Evolutionary conservation across 2,113 vertebrate genomes (phyloP), one percentile per base, ranked within the genome.

Genomic region (Herpetotheres cachinnans): DNA sequence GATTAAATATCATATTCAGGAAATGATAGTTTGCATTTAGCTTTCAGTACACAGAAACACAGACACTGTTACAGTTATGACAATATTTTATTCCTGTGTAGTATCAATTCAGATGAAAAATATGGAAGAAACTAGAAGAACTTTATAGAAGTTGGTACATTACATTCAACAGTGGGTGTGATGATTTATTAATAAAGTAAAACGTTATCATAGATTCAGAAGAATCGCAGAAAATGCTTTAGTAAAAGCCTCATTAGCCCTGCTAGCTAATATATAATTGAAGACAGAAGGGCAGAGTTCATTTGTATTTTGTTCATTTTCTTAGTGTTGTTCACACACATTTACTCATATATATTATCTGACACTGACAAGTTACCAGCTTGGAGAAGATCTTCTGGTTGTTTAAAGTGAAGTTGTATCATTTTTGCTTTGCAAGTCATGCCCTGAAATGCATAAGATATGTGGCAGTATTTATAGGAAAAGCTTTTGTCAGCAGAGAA

Each of bases 1-100:
- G 32, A 97, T 96, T 94, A 93, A 97, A 97, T 94, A 85, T 66
- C 74, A 61, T 86, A 90, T 95, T 94, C 91, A 81, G 84, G 90
- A 97, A 97, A 95, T 62, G 38, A 76, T 59, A 85, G 63, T 90
- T 97, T 94, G 94, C 56, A 56, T 95, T 97, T 95, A 79, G 76
- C 74, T 97, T 93, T 74, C 84, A 79, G 76, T 87, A 95, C 80
- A 89, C 40, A 65, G 74, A 92, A 95, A 95, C 67, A 72, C 11
- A 93, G 46, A 11, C 36, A 25, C 22, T 72, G 40, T 82, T 96
- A 81, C 73, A 87, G 71, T 77, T 82, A 38, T 14, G 29, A 46
- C 17, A 80, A 4, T 84, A 61, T 89, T 80, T 93, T 84, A 65
- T 76, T 89, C 18, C 25, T 13, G 19, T 71, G 50, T 93, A 82